These are phyloP conservation scores for Schizopygopsis malacanthus DNA, from an alignment of 2,797 vertebrate species.

Conservation along the genomic window DNA sequence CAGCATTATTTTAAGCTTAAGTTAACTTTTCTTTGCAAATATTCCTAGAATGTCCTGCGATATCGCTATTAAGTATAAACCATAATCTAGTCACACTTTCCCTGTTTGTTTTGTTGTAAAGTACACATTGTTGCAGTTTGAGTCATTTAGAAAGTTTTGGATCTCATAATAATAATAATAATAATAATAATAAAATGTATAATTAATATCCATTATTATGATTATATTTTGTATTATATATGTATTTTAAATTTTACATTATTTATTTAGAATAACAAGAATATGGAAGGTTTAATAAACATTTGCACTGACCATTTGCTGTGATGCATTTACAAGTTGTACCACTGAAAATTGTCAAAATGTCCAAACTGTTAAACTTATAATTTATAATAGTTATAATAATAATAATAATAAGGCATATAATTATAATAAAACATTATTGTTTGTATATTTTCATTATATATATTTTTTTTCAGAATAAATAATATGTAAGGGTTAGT, in stretches of 20 bases:
- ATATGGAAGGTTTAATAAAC: background rate
- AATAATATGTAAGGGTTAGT: background rate
- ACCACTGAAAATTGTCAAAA: background rate
- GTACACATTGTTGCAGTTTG: background rate
- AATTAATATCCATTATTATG: background rate
- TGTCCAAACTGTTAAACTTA: background rate
- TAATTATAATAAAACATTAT: background rate
- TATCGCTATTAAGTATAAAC: background rate
- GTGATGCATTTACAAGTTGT: background rate
- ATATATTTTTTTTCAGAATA: background rate
- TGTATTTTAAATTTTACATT: too few relatives aligned
- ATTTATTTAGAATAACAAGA: background rate
- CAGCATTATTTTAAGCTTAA: slow-evolving; percentile 49
- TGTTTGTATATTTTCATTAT: background rate
- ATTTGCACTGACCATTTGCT: background rate
- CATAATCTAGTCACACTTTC: background rate
- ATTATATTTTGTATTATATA: background rate
- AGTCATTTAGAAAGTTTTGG: background rate
- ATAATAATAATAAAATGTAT: background rate
- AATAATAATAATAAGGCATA: background rate
- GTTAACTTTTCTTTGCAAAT: slow-evolving; percentile 38
- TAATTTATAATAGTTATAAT: too few relatives aligned
- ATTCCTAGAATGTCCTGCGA: background rate
- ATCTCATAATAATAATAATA: too few relatives aligned
- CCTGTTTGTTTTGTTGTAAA: background rate